phyloP scores from a whole-genome alignment of 2,797 vertebrate species.

The Acipenser transmontanus region DNA sequence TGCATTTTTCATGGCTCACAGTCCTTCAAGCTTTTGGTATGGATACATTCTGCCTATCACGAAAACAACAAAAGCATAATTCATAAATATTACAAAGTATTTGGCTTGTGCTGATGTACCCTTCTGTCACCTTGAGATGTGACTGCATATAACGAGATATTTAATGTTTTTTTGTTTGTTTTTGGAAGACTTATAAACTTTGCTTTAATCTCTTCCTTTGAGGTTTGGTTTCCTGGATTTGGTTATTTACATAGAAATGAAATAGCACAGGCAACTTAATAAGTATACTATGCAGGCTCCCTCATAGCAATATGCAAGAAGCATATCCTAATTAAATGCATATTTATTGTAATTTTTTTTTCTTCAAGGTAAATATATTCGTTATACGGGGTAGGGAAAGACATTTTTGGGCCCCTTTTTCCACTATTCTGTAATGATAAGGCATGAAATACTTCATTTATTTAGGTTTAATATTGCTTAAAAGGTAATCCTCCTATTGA shows the following conservation, averaged over 20 bases:
- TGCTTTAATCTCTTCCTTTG: constrained; percentile 10
- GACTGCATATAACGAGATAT: constrained; percentile 28
- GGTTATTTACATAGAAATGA: background rate
- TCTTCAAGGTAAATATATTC: background rate
- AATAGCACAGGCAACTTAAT: background rate
- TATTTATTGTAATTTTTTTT: background rate
- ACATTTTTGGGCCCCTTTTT: background rate
- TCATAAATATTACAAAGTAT: constrained; percentile 52
- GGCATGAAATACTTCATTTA: too few relatives aligned
- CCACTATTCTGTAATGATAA: too few relatives aligned
- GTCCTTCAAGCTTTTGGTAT: constrained; percentile 37
- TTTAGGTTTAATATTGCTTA: too few relatives aligned
- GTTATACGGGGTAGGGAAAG: background rate
- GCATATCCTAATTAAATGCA: too few relatives aligned
- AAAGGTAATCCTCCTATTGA: too few relatives aligned
- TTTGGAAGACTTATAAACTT: constrained; percentile 33
- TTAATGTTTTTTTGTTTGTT: constrained; percentile 26
- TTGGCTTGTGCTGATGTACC: constrained; percentile 14
- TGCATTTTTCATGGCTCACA: constrained; percentile 55
- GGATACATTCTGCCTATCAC: constrained; percentile 5
- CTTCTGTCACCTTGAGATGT: constrained; percentile 13
- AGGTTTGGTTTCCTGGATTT: constrained; percentile 10
- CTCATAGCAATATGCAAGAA: too few relatives aligned
- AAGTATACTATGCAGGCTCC: background rate
- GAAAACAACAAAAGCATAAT: constrained; percentile 44